These are phyloP conservation scores for Campopleginae sp. DNA, from an alignment of 2,888 invertebrate genomes.

Conservation along the genomic window DNA sequence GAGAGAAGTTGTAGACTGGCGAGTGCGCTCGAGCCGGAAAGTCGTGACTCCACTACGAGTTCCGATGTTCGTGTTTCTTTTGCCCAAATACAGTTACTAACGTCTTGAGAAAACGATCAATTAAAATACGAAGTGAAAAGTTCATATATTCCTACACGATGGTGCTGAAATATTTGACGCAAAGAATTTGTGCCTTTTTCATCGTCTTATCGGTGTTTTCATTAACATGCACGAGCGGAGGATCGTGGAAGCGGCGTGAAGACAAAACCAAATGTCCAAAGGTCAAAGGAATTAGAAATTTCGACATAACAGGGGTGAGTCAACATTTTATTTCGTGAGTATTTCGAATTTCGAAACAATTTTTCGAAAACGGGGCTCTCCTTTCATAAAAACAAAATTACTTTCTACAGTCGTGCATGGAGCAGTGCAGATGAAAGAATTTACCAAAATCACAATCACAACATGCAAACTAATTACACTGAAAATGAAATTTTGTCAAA, in stretches of 20 bases:
- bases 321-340: conserved; percentile 16
- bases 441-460: background rate
- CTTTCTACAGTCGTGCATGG: background rate
- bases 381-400: background rate
- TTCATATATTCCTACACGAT: conserved; percentile 1
- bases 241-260: conserved; percentile 85
- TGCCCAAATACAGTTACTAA: conserved; percentile 10
- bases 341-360: conserved; percentile 2
- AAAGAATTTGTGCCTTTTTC: conserved; percentile 11
- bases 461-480: background rate
- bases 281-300: conserved; percentile 92
- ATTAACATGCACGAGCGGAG: conserved; percentile 34
- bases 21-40: conserved; percentile 60
- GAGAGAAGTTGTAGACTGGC: conserved; percentile 54
- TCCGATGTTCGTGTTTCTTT: conserved; percentile 18
- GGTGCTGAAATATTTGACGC: conserved; percentile 13
- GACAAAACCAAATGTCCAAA: conserved; percentile 90
- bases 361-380: background rate
- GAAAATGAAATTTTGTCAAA: no score
- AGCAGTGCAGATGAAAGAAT: no score
- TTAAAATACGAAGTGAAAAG: background rate
- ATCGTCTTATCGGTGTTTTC: conserved; percentile 37
- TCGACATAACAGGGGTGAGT: conserved; percentile 90
- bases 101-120: background rate
- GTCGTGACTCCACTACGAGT: conserved; percentile 52